phyloP scores from a whole-genome alignment of 2,888 invertebrate genomes.

The Tachystola acroxantha region DNA sequence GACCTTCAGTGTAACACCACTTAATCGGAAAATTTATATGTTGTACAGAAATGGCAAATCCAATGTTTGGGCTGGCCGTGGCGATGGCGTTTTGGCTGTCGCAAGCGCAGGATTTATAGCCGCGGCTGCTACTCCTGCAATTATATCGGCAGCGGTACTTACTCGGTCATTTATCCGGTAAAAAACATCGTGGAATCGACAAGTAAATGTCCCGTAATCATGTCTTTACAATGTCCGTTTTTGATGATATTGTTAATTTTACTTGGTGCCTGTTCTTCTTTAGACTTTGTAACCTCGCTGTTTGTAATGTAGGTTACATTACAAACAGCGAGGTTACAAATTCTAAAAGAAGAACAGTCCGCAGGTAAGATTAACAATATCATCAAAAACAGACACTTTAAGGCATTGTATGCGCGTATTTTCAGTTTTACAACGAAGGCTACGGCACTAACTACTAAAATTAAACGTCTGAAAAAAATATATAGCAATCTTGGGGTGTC shows the following conservation, averaged over 20 bases:
- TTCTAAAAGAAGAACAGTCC: no score
- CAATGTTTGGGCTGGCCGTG: background rate
- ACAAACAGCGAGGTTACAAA: no score
- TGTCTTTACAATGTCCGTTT: background rate
- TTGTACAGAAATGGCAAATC: background rate
- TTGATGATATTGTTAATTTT: background rate
- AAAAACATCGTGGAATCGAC: background rate
- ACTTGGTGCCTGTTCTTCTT: no score
- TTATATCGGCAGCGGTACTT: slow-evolving; percentile 1
- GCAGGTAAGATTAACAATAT: no score
- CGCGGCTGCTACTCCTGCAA: background rate
- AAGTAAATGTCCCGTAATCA: slow-evolving; percentile 1
- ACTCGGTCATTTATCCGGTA: background rate
- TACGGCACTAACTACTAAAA: no score
- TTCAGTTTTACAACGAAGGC: no score
- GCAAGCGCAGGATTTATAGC: background rate
- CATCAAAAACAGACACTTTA: no score
- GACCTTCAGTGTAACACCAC: background rate
- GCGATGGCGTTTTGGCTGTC: background rate
- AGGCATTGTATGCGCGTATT: no score
- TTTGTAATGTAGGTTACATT: no score
- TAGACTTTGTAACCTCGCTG: no score
- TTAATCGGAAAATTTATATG: background rate
- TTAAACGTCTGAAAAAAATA: no score
- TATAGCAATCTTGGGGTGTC: no score